Evolutionary conservation across 2,888 invertebrate species (phyloP).

Genomic region (Trisateles emortualis): DNA sequence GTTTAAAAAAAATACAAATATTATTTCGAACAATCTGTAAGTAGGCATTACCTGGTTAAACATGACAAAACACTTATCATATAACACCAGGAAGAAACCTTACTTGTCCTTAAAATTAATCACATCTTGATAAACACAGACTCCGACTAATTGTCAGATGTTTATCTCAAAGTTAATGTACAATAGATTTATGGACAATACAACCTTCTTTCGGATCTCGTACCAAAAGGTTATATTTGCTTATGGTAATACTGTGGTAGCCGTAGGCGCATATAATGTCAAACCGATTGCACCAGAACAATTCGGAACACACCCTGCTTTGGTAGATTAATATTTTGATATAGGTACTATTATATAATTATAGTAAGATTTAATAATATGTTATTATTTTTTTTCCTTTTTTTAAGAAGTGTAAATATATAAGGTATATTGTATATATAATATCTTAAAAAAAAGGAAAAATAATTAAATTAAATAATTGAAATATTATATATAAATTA

Average conservation of each 20-base stretch:
- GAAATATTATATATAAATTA: too few relatives aligned
- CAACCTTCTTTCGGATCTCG: conserved; percentile 9
- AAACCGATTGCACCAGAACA: conserved; percentile 12
- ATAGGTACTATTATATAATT: too few relatives aligned
- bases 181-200: conserved; percentile 8
- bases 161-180: conserved; percentile 6
- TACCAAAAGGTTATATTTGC: conserved; percentile 24
- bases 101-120: background rate
- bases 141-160: background rate
- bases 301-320: conserved; percentile 17
- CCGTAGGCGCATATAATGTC: conserved; percentile 24
- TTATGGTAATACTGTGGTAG: conserved; percentile 23
- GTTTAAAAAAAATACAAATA: too few relatives aligned
- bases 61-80: too few relatives aligned
- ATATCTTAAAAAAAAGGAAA: too few relatives aligned
- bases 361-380: too few relatives aligned
- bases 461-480: too few relatives aligned
- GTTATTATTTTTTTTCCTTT: too few relatives aligned
- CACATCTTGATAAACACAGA: conserved; percentile 4
- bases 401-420: too few relatives aligned
- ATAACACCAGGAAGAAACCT: conserved; percentile 7
- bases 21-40: too few relatives aligned
- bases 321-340: conserved; percentile 15
- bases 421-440: too few relatives aligned
- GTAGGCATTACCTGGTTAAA: too few relatives aligned